Evolutionary conservation across 2,888 invertebrate species (phyloP), one percentile per base, ranked within the genome.

Genomic region (Epinotia ramella): DNA sequence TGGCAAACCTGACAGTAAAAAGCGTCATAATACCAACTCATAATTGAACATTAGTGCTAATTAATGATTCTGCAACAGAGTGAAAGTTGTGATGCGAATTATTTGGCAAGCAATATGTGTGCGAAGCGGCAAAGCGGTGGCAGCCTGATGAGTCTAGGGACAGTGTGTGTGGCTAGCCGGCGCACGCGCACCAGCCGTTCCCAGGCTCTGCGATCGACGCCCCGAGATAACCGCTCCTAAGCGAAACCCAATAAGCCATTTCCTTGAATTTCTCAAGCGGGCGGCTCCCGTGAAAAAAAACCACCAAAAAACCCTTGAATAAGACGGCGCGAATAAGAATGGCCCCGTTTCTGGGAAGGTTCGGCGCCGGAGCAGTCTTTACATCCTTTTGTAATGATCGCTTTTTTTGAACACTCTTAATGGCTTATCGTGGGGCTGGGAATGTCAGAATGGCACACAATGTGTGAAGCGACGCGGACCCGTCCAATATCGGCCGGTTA

Each of bases 321-420:
- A 94, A 91, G 90, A 91, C 92, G 90, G 91, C 92, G 91, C 93
- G 88, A 93, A 93, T 92, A 92, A 94, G 93, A 94, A 94, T 94
- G 91, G 93, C 83, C 86, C 83, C 89, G 88, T 85, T 94, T 94
- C 94, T 92, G 91, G 88, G 94, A 94, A 94, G 93, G 91, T 85
- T 86, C 92, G 91, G 90, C 91, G 92, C 92, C 92, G 92, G 88
- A 88, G 90, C 88, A 90, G 90, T 90, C 92, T 92, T 92, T 91
- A 91, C 88, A 91, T 91, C 89, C 88, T 91, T 92, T 76, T 92
- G 89, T 93, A 93, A 93, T 91, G 91, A 91, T 90, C 87, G 86
- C 88, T 93, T 93, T 93, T 94, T 93, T 90, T 89, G 78, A 81
- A 86, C 85, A 87, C 88, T 88, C 89, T 90, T 92, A 90, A 91